These are phyloP conservation scores for Helicolenus hilgendorfi DNA, from an alignment of 2,797 vertebrate genomes.

Conservation along the genomic window DNA sequence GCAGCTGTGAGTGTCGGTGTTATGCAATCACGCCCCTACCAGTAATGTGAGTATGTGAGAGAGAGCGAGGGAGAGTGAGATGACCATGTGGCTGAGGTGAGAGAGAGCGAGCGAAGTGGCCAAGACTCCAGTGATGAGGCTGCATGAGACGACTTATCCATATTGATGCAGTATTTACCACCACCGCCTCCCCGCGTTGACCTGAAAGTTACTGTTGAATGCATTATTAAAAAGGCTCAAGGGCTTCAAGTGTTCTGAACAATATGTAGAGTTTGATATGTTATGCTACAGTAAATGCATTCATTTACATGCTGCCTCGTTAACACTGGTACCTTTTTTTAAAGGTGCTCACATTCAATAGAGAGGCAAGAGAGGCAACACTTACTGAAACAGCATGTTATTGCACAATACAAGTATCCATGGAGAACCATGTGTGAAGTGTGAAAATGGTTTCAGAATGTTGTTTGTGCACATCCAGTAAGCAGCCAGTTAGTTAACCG, in stretches of 20 bases:
- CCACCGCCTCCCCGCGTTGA: constrained; percentile 10
- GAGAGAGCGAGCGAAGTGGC: constrained; percentile 16
- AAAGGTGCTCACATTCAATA: not conserved
- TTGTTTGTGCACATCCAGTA: constrained; percentile 23
- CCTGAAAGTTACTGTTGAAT: constrained; percentile 56
- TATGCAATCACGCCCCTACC: constrained; percentile 66
- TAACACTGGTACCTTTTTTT: not conserved
- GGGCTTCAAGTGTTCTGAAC: constrained; percentile 40
- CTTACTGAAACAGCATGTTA: not conserved
- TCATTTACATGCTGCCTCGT: not conserved
- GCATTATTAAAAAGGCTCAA: constrained; percentile 61
- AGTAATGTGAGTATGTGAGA: constrained; percentile 11
- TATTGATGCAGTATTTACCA: constrained; percentile 67
- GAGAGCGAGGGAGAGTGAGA: not conserved
- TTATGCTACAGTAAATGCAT: constrained; percentile 10
- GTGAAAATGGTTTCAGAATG: constrained; percentile 33
- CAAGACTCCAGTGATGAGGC: constrained; percentile 1
- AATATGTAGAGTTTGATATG: constrained; percentile 20
- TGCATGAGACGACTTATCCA: constrained; percentile 46
- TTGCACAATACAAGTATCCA: not conserved
- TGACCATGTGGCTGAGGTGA: constrained; percentile 43
- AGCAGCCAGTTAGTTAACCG: constrained; percentile 3
- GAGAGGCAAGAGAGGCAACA: not conserved
- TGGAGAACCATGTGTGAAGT: constrained; percentile 23
- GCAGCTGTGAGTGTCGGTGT: constrained; percentile 70